Conservation (phyloP, 2,113 vertebrate genomes). For the Anarhynchus alexandrinus region DNA sequence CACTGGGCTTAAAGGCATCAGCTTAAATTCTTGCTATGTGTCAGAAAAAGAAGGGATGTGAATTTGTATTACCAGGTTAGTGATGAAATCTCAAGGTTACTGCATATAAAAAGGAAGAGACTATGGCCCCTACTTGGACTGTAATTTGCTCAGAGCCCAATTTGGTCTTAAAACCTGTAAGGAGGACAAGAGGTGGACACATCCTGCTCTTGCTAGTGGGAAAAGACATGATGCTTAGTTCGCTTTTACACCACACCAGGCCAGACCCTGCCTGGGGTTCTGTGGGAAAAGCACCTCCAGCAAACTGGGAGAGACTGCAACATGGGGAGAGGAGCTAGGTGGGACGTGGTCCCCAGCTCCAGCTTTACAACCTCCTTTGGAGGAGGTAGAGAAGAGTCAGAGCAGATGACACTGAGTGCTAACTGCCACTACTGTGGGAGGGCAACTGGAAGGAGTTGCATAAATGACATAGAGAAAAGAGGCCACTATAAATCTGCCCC, state of each 20-base stretch:
- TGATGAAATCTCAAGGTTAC: conserved; percentile 9
- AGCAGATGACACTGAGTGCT: neutral
- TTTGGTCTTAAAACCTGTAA: neutral
- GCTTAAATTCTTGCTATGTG: neutral
- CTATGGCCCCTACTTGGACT: neutral
- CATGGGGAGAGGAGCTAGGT: neutral
- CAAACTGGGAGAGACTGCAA: neutral
- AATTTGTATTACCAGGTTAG: neutral
- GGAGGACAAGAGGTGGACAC: neutral
- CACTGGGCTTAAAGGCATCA: neutral
- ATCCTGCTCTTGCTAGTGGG: neutral
- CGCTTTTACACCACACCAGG: neutral
- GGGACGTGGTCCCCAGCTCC: neutral
- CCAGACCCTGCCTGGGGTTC: neutral
- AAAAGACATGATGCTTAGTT: neutral
- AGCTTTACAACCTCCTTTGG: neutral
- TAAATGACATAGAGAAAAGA: neutral
- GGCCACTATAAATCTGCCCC: neutral
- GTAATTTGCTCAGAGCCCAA: neutral
- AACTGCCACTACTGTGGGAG: neutral
- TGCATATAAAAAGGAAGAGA: neutral
- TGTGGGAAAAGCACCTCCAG: neutral
- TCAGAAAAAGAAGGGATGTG: neutral
- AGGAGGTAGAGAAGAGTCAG: neutral
- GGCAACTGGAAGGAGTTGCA: neutral